Base-by-base conservation (phyloP, 1,140 invertebrate genomes). In the Araneus ventricosus region DNA sequence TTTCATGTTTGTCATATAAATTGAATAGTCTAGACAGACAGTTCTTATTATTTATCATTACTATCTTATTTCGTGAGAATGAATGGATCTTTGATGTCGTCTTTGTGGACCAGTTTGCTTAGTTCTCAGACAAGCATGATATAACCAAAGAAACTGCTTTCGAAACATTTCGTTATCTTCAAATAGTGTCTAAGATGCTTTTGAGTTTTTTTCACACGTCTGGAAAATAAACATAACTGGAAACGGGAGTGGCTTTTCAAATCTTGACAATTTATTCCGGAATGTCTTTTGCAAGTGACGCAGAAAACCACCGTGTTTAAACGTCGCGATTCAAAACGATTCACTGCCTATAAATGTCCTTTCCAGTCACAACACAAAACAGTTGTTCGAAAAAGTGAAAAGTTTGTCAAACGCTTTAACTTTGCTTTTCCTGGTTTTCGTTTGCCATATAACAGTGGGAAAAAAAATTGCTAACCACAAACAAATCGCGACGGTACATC, bases 321-420 rank as follows among this genome's bases (percentile, higher is more conserved):
- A 75, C 70, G 22, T 20, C 30, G 0, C n/a, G 24, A n/a, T 10
- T 67, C 8, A 67, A 2, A 30, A 17, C 24, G 57, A 30, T 52
- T 52, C 17, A 5, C 20, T 75, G 24, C 70, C 67, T n/a, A 30
- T 75, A 75, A 75, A 75, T 20, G 70, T 75, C 70, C 34, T 37
- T 75, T 37, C 27, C 70, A 75, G 70, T 22, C 30, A n/a, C n/a
- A 37, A 6, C 70, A 34, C 34, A 37, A 75, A 75, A 37, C 70
- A 75, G 1, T 6, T 20, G 17, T 7, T 67, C n/a, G 0, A 67
- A 67, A 67, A 67, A 67, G 24, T n/a, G n/a, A 30, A 75, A 75
- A 75, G 30, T 75, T 75, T 75, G 30, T 75, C 30, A 75, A 75
- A 70, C 14, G 30, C 70, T 75, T 75, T 75, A 75, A 20, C 70